Evolutionary conservation across 2,888 invertebrate genomes (phyloP), one percentile per base, ranked within the genome.

Genomic region (Dascillus cervinus): DNA sequence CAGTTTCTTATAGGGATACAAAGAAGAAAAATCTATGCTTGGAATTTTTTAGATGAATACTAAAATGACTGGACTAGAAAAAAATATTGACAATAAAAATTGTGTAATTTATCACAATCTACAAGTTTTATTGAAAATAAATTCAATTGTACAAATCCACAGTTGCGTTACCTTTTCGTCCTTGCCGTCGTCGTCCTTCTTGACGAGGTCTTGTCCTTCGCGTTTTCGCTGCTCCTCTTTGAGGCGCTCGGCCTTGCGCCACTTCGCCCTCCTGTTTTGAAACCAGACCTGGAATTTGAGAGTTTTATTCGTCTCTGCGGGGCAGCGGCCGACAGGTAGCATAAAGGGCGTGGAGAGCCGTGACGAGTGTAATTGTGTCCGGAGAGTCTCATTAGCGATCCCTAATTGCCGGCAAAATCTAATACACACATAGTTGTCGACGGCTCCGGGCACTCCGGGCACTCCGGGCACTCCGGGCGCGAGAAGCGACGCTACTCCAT

Each of bases 211-310:
- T 27, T 74, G 75, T 8, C 83, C 85, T 52, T 87, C 86, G 27
- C 86, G 69, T 58, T 86, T 89, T 38, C 88, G 70, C 61, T 90
- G 88, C 55, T 91, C 91, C 58, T 91, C 90, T 70, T 90, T 90
- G 58, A 91, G 74, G 15, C 91, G 73, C 63, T 91, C 90, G 24
- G 88, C 89, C 66, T 91, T 91, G 39, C 91, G 73, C 90, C 90
- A 91, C 65, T 91, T 91, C 21, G 91, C 91, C 35, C 91, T 72
- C 22, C 91, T 75, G 58, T 91, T 91, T 73, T 91, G 90, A 61
- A 90, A 90, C 90, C 90, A 91, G 15, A 90, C 90, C 90, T 90
- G 65, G 2, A 56, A 58, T n/a, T n/a, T n/a, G n/a, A n/a, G n/a
- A n/a, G n/a, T n/a, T n/a, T n/a, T n/a, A n/a, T n/a, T n/a, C n/a